phyloP scores from a whole-genome alignment of 2,888 invertebrate species.

The Macrophya alboannulata region DNA sequence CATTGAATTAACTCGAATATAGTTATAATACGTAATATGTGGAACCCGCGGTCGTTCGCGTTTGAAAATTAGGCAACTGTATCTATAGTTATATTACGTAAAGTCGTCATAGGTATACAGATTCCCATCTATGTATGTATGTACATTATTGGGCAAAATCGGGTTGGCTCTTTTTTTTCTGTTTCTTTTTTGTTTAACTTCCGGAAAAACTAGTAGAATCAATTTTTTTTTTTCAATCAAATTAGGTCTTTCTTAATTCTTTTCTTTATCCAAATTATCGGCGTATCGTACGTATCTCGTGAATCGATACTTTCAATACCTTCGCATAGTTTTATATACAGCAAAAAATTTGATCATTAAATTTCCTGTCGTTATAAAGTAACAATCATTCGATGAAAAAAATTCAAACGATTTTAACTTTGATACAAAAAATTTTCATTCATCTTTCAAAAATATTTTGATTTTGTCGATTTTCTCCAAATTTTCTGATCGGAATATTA shows the following conservation, averaged over 20 bases:
- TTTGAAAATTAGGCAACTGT: slow-evolving; percentile 17
- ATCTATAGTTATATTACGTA: not conserved
- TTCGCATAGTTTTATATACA: not conserved
- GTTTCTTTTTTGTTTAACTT: not conserved
- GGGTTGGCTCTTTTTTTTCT: not conserved
- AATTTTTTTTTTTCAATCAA: no score
- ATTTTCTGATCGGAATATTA: not conserved
- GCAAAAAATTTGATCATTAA: no score
- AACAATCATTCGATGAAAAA: no score
- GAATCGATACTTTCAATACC: not conserved
- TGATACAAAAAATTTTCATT: not conserved
- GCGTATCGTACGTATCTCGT: not conserved
- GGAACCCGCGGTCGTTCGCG: not conserved
- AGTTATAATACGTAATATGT: not conserved
- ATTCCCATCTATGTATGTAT: not conserved
- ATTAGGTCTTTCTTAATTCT: no score
- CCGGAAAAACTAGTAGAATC: not conserved
- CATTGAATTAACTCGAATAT: not conserved
- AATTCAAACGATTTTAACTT: not conserved
- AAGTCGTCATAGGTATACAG: not conserved
- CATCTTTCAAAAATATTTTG: no score
- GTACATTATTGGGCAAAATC: not conserved
- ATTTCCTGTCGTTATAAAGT: no score
- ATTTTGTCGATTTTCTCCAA: no score
- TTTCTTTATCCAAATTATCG: not conserved